phyloP scores from a whole-genome alignment of 2,113 vertebrate species.

The Menura novaehollandiae region DNA sequence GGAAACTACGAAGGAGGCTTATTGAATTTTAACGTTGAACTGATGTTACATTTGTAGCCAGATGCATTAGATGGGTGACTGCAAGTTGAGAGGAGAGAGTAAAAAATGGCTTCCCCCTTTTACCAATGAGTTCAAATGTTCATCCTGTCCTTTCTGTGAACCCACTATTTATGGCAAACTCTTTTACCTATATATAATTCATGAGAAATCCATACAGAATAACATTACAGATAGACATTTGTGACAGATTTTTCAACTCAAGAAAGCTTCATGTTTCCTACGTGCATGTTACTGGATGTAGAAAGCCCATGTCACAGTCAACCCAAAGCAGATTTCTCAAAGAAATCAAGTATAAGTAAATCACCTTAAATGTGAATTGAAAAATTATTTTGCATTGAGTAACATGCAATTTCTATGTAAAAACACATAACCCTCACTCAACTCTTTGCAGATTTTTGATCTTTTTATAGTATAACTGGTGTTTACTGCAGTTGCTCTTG shows the following conservation, averaged over 20 bases:
- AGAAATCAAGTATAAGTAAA: background rate
- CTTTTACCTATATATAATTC: constrained; percentile 81
- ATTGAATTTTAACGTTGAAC: constrained; percentile 72
- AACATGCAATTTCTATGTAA: background rate
- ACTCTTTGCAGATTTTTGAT: background rate
- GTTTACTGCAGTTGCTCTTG: background rate
- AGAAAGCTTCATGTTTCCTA: constrained; percentile 21
- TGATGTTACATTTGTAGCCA: constrained; percentile 53
- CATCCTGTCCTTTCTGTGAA: constrained; percentile 78
- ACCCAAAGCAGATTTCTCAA: background rate
- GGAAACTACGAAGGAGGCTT: constrained; percentile 29
- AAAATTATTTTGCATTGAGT: background rate
- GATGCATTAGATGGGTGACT: constrained; percentile 57
- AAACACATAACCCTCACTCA: background rate
- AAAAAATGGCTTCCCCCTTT: constrained; percentile 55
- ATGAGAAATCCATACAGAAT: constrained; percentile 70
- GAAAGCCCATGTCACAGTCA: background rate
- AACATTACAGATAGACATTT: constrained; percentile 60
- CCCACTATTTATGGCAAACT: constrained; percentile 74
- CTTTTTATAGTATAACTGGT: background rate
- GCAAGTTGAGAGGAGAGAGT: constrained; percentile 55
- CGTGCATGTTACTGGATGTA: background rate
- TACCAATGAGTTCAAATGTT: constrained; percentile 74
- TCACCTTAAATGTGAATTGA: background rate
- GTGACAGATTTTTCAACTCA: constrained; percentile 62